These are phyloP conservation scores for Axis porcinus DNA, from an alignment of 2,113 vertebrate genomes.

Conservation along the genomic window DNA sequence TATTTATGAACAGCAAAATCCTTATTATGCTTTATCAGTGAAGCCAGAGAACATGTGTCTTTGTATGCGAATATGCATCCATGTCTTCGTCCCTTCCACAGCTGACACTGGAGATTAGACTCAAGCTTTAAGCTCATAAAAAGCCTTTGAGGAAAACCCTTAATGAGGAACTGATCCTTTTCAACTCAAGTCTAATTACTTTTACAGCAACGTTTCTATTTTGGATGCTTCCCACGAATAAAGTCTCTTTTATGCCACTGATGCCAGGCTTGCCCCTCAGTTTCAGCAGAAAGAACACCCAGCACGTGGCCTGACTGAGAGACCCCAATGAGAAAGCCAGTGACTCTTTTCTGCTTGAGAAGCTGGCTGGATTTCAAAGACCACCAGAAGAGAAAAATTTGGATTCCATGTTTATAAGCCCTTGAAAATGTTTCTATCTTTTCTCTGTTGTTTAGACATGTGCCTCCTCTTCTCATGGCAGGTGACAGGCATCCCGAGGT, in stretches of 20 bases:
- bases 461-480: background rate
- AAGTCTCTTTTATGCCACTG: constrained; percentile 49
- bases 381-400: constrained; percentile 50
- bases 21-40: constrained; percentile 32
- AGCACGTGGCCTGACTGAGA: background rate
- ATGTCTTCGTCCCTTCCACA: constrained; percentile 52
- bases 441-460: background rate
- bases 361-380: constrained; percentile 69
- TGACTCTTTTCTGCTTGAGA: constrained; percentile 57
- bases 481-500: background rate
- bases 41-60: background rate
- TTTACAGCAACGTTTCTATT: constrained; percentile 75
- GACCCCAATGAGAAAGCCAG: constrained; percentile 63
- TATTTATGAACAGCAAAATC: background rate
- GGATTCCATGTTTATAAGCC: constrained; percentile 38
- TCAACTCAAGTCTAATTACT: constrained; percentile 80
- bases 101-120: constrained; percentile 76
- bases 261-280: background rate
- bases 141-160: constrained; percentile 78
- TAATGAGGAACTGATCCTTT: constrained; percentile 79
- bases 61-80: background rate
- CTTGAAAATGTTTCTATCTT: background rate
- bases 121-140: constrained; percentile 73
- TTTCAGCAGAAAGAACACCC: constrained; percentile 10
- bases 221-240: constrained; percentile 69